A percentile compares a stretch with the other conserved stretches of the same genome.
Conservation (phyloP, 2,888 invertebrate genomes). For the Schizotus pectinicornis region DNA sequence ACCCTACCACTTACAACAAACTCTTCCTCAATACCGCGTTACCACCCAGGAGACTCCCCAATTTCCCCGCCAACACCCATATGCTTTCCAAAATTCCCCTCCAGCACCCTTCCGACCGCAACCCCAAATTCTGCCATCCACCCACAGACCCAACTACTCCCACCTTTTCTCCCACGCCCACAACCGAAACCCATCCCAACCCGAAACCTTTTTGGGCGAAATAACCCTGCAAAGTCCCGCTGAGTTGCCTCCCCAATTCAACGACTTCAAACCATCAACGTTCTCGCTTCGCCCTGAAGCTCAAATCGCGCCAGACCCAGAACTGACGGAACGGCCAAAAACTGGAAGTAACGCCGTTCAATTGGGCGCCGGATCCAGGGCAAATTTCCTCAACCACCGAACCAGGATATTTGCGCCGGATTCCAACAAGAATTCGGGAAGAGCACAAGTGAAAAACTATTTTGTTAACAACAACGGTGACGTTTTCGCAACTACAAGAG, state of each 20-base stretch:
- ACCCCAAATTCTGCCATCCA: conserved; percentile 44
- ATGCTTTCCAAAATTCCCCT: conserved; percentile 7
- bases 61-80: conserved; percentile 46
- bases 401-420: conserved; percentile 52
- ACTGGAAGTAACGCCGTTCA: conserved; percentile 31
- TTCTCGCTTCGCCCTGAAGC: conserved; percentile 29
- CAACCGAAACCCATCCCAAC: conserved; percentile 66
- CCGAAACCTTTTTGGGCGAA: conserved; percentile 68
- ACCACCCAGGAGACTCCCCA: conserved; percentile 56
- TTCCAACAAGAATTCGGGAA: conserved; percentile 29
- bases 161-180: conserved; percentile 64
- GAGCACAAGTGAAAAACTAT: conserved; percentile 48
- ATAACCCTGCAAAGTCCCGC: conserved; percentile 68
- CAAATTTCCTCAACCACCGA: conserved; percentile 48
- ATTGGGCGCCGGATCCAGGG: conserved; percentile 21
- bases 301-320: conserved; percentile 49
- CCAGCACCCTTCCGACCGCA: conserved; percentile 26
- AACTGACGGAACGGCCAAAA: conserved; percentile 39
- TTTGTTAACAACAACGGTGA: conserved; percentile 53
- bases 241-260: conserved; percentile 50
- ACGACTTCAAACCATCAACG: conserved; percentile 35
- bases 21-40: conserved; percentile 55
- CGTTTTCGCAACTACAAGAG: conserved; percentile 47
- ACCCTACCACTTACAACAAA: conserved; percentile 54
- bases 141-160: conserved; percentile 63